Evolutionary conservation across 2,113 vertebrate genomes (phyloP), one percentile per base, ranked within the genome.

Genomic region (Centropus unirufus): DNA sequence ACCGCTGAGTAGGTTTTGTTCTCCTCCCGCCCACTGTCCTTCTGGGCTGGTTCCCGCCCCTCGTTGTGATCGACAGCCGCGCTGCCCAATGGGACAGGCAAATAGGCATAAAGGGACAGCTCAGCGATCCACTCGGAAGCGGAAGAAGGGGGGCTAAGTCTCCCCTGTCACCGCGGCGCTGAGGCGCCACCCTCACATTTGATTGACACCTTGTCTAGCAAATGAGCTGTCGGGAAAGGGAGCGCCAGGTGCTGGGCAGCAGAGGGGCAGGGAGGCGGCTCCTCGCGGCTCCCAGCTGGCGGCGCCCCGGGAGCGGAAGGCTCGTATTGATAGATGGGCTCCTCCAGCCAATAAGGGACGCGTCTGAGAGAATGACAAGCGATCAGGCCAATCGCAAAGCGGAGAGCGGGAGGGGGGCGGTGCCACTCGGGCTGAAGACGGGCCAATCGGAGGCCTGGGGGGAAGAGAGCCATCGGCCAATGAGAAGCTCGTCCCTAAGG

Each of bases 401-500:
- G 49, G 27, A 7, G 36, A 6, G 13, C 2, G 9, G 1, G 8
- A 9, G 4, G 5, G 17, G 24, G 66, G 44, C 22, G 54, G 69
- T 30, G 46, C 15, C 11, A 69, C 22, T 14, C 12, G 16, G 16
- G 26, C 32, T 66, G 52, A 11, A 3, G 13, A 6, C 23, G 6
- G 6, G 4, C 87, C 90, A 84, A 87, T 92, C 57, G 86, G 47
- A 32, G 17, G 9, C 12, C 12, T 15, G 1, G 32, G 19, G 24
- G 49, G 80, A 36, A 52, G 5, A 32, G 80, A 20, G 63, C 1
- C 6, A 27, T 21, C 26, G 29, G 5, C 98, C 98, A 98, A 97
- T 98, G 34, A 54, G 46, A 95, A 36, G 5, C n/a, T 23, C 61
- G 75, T 72, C 79, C 74, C 92, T 94, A 95, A 85, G 97, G 84